Conservation (phyloP, 1,140 invertebrate genomes). For the Drosophila biarmipes region DNA sequence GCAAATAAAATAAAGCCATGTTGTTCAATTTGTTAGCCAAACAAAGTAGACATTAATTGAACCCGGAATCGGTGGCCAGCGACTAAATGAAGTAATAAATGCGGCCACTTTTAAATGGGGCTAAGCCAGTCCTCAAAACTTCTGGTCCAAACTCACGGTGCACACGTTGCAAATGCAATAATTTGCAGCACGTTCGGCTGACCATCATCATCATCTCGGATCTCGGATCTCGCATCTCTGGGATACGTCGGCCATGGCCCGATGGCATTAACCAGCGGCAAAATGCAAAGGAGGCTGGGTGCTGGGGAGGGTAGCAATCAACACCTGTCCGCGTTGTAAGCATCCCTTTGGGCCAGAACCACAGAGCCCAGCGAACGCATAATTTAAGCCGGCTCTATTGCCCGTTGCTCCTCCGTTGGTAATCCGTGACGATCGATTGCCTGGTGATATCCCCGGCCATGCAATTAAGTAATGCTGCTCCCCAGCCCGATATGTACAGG, state of each 20-base stretch:
- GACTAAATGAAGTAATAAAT: conserved; percentile 57
- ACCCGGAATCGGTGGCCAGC: conserved; percentile 58
- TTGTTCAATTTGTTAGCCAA: conserved; percentile 77
- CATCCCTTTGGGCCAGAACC: conserved; percentile 23
- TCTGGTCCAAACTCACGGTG: conserved; percentile 16
- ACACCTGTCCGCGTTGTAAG: conserved; percentile 58
- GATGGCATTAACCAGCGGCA: conserved; percentile 39
- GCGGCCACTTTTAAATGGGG: not conserved
- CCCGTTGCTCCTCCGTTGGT: conserved; percentile 48
- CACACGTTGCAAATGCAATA: conserved; percentile 76
- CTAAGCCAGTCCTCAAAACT: not conserved
- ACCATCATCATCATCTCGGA: conserved; percentile 34
- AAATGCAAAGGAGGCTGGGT: conserved; percentile 37
- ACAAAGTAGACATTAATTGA: conserved; percentile 77
- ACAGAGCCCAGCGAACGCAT: conserved; percentile 38
- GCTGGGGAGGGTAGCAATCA: conserved; percentile 50
- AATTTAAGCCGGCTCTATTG: conserved; percentile 67
- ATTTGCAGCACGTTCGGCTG: conserved; percentile 74
- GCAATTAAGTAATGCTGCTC: conserved; percentile 75
- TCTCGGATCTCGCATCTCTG: conserved; percentile 2
- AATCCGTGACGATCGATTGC: conserved; percentile 81
- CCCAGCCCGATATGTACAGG: not conserved
- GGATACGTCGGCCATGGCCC: conserved; percentile 11
- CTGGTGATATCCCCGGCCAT: conserved; percentile 68
- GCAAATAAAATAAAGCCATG: conserved; percentile 71